Conservation (phyloP, 2,113 vertebrate species). For the Neomonachus schauinslandi region DNA sequence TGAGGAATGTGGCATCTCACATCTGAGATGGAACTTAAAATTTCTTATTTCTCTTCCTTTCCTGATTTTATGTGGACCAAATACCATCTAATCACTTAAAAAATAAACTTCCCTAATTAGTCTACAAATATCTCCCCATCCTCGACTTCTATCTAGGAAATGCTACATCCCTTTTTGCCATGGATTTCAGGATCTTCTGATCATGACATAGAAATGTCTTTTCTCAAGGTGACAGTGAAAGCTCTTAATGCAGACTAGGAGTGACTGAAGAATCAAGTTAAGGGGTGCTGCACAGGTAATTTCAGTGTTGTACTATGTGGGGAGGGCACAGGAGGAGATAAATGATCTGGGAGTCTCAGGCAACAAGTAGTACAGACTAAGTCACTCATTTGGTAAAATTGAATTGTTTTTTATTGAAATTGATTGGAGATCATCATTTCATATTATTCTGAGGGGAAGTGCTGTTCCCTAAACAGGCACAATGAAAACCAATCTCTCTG, state of each 20-base stretch:
- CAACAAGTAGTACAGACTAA: not conserved
- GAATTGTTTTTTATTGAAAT: not conserved
- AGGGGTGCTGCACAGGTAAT: not conserved
- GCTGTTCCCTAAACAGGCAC: not conserved
- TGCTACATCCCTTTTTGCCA: not conserved
- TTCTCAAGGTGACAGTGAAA: constrained; percentile 36
- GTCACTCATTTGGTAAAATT: not conserved
- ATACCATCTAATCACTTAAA: not conserved
- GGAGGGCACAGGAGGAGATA: not conserved
- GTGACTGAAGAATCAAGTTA: not conserved
- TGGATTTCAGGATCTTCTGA: constrained; percentile 2
- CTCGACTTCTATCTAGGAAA: not conserved
- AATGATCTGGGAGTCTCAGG: not conserved
- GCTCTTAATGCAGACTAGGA: not conserved
- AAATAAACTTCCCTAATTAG: not conserved
- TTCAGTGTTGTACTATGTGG: not conserved
- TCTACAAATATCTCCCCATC: not conserved
- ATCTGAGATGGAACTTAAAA: not conserved
- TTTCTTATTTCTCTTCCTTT: not conserved
- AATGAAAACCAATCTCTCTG: not conserved
- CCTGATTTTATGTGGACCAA: not conserved
- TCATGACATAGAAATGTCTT: not conserved
- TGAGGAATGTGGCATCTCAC: not conserved
- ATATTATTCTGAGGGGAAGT: not conserved
- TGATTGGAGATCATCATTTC: not conserved